These are phyloP conservation scores for Pteruthius melanotis DNA, from an alignment of 2,113 vertebrate species.

Conservation along the genomic window DNA sequence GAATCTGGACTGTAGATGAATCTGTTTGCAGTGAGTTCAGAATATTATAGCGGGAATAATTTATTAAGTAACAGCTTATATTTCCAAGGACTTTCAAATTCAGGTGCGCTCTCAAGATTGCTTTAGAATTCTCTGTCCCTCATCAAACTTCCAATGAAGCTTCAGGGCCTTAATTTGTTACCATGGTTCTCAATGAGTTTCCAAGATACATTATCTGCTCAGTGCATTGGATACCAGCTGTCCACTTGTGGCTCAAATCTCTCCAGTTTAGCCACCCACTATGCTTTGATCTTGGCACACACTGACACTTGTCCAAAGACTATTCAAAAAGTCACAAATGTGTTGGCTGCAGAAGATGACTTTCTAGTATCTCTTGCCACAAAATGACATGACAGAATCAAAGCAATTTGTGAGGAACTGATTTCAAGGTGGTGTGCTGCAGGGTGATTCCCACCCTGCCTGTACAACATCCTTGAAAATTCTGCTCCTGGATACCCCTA, in stretches of 20 bases:
- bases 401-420: not conserved
- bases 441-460: not conserved
- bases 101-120: not conserved
- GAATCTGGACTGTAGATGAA: not conserved
- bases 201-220: not conserved
- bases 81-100: not conserved
- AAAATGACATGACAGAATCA: not conserved
- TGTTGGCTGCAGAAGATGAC: not conserved
- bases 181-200: not conserved
- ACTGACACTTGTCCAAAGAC: not conserved
- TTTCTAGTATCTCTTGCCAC: not conserved
- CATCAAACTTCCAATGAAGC: not conserved
- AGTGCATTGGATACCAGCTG: not conserved
- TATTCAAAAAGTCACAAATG: not conserved
- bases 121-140: not conserved
- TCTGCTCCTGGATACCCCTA: not conserved
- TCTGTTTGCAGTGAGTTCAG: not conserved
- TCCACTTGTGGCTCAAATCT: not conserved
- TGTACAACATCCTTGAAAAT: not conserved
- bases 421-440: not conserved
- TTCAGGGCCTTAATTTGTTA: not conserved
- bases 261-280: not conserved
- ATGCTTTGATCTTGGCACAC: not conserved
- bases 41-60: not conserved
- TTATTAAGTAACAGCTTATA: not conserved